Evolutionary conservation across 2,797 vertebrate genomes (phyloP), one percentile per base, ranked within the genome.

Genomic region (Diceros bicornis): DNA sequence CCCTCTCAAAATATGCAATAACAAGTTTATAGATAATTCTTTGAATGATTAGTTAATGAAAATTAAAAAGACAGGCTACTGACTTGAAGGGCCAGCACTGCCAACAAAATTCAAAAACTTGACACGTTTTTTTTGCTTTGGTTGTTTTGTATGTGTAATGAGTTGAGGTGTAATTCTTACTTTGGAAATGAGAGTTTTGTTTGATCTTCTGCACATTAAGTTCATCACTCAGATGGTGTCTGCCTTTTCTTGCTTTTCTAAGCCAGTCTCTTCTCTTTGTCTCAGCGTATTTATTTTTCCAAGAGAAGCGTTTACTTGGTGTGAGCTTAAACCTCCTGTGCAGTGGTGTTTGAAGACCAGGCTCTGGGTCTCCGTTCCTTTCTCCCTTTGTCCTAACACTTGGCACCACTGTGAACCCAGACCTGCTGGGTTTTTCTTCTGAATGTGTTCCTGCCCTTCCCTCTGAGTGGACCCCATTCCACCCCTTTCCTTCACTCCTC

Each of bases 281-380:
- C 47, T 85, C 34, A 77, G 41, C 55, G 32, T 91, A 23, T 77
- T 94, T 90, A 55, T 55, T 82, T 55, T 87, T 84, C 75, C 62
- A 64, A 89, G 78, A 72, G 94, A 97, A 94, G 79, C 27, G 7
- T 82, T 59, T 89, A 14, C 14, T 94, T 88, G 91, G 34, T 68
- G 9, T 77, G 77, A n/a, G 34, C 74, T 14, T 81, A 72, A 59
- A 74, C 72, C 37, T 72, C 1, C 41, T 61, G 29, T 11, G 4
- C 5, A 21, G 59, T 34, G 41, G 20, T 52, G 47, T 78, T 57
- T 6, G 52, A 68, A 62, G 61, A 17, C 20, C 57, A 52, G 4
- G 18, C 21, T 50, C 41, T 41, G 41, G 41, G 41, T 41, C 6
- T 78, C 27, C 2, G 5, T 57, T 57, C 50, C n/a, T 94, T 93